Conservation (phyloP, 2,113 vertebrate species). For the Microcebus ravelobensis region DNA sequence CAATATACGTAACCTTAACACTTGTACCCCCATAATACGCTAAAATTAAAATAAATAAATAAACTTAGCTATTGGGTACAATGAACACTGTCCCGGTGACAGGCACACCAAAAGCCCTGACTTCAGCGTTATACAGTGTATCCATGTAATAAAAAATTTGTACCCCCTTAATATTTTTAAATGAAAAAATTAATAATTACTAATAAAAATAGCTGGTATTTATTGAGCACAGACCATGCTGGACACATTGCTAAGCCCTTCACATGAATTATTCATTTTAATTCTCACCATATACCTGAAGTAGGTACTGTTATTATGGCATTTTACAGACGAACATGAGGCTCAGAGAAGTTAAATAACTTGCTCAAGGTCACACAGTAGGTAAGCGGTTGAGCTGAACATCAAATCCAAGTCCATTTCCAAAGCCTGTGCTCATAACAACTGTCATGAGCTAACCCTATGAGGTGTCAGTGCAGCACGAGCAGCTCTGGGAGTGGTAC, state of each 20-base stretch:
- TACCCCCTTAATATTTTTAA: no score
- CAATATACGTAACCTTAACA: no score
- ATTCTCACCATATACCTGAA: background rate
- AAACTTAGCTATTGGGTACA: no score
- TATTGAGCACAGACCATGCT: background rate
- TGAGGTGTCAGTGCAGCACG: background rate
- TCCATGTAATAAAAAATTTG: no score
- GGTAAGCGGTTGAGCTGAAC: background rate
- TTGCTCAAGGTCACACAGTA: background rate
- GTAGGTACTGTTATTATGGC: background rate
- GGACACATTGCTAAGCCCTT: background rate
- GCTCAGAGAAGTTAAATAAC: background rate
- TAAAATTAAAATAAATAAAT: no score
- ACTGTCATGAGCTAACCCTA: background rate
- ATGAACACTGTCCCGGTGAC: no score
- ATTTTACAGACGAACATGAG: background rate
- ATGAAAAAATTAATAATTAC: no score
- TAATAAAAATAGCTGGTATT: background rate
- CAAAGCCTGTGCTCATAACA: background rate
- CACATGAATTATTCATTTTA: background rate
- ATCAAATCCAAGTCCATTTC: background rate
- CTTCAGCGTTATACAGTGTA: no score
- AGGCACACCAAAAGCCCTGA: no score
- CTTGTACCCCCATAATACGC: no score
- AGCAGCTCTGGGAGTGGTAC: background rate